A percentile compares a stretch with the other conserved stretches of the same genome.
Conservation (phyloP, 2,113 vertebrate species). For the Thamnophis sirtalis region DNA sequence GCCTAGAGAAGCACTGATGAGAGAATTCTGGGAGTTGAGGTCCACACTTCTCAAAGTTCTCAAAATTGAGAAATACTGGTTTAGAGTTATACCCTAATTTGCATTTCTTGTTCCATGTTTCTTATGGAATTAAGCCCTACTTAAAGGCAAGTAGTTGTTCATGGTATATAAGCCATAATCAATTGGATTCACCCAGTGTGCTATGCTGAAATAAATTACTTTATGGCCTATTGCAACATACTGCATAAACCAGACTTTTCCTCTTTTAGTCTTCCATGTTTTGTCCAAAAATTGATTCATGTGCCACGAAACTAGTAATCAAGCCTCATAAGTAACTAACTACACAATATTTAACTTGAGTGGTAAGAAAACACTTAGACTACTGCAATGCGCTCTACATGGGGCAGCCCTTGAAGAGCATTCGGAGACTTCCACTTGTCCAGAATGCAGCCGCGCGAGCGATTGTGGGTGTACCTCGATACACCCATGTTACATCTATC, state of each 20-base stretch:
- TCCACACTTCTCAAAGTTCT: not conserved
- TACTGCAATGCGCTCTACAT: too few species aligned
- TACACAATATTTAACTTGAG: not conserved
- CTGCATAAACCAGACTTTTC: too few species aligned
- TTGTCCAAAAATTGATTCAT: not conserved
- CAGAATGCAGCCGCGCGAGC: too few species aligned
- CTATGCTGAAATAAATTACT: not conserved
- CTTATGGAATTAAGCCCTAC: not conserved
- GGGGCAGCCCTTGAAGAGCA: too few species aligned
- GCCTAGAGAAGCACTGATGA: too few species aligned
- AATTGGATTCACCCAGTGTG: not conserved
- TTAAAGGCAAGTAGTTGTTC: not conserved
- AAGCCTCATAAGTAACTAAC: not conserved
- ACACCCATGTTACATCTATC: too few species aligned
- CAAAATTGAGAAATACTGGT: not conserved
- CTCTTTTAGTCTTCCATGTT: not conserved
- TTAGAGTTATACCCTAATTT: not conserved
- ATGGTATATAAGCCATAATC: not conserved
- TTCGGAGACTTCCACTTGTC: too few species aligned
- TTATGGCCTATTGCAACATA: not conserved
- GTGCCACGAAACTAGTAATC: not conserved
- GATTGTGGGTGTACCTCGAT: too few species aligned
- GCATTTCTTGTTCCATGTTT: not conserved
- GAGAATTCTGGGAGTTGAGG: too few species aligned
- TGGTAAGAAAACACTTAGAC: not conserved